Evolutionary conservation across 2,888 invertebrate species (phyloP).

Genomic region (Monopis laevigella): DNA sequence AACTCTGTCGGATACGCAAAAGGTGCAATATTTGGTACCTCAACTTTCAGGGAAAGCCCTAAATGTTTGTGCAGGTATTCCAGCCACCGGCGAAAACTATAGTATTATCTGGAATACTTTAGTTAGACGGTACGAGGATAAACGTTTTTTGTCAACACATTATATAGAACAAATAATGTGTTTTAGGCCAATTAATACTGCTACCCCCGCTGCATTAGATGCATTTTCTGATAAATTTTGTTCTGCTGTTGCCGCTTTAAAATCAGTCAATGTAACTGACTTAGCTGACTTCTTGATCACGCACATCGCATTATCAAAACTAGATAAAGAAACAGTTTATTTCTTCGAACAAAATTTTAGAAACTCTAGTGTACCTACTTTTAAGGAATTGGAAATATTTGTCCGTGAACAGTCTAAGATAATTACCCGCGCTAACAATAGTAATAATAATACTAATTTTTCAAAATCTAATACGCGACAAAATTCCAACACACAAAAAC

Average conservation of each 20-base stretch:
- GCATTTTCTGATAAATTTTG: slow-evolving; percentile 5
- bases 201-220: background rate
- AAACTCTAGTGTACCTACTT: no score
- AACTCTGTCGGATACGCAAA: background rate
- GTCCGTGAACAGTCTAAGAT: no score
- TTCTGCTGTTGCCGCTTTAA: slow-evolving; percentile 3
- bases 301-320: slow-evolving; percentile 17
- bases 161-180: slow-evolving; percentile 7
- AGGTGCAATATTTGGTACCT: no score
- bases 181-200: background rate
- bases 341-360: no score
- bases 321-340: slow-evolving; percentile 22
- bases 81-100: slow-evolving; percentile 32
- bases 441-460: no score
- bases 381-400: no score
- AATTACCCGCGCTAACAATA: no score
- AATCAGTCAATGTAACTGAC: slow-evolving; percentile 1
- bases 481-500: no score
- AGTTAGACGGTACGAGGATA: slow-evolving; percentile 2
- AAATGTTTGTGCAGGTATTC: slow-evolving; percentile 17
- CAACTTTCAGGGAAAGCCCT: slow-evolving; percentile 7
- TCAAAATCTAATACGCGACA: no score
- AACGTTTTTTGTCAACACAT: background rate
- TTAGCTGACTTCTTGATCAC: slow-evolving; percentile 18
- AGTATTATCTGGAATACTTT: slow-evolving; percentile 4